Conservation (phyloP, 2,888 invertebrate genomes). For the Odontocerum albicorne region DNA sequence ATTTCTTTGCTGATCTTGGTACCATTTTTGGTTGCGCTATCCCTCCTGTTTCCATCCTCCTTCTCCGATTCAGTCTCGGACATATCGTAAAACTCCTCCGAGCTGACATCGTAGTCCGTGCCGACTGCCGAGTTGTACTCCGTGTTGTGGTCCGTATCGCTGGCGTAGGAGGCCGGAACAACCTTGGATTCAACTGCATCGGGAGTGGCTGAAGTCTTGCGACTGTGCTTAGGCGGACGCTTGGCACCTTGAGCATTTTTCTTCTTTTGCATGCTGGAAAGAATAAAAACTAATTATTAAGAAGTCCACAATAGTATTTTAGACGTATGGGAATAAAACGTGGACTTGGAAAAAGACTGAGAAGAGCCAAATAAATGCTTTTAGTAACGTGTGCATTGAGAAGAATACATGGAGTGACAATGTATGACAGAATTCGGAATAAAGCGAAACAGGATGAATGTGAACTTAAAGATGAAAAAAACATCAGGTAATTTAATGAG, state of each 20-base stretch:
- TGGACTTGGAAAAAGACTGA: too few species aligned
- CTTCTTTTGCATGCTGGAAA: constrained; percentile 4
- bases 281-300: too few species aligned
- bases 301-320: too few species aligned
- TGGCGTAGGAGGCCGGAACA: constrained; percentile 12
- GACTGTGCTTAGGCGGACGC: constrained; percentile 1
- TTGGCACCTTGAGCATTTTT: constrained; percentile 28
- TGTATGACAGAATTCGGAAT: too few species aligned
- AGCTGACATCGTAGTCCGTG: constrained; percentile 53
- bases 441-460: too few species aligned
- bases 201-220: constrained; percentile 32
- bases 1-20: constrained; percentile 12
- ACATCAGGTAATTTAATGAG: too few species aligned
- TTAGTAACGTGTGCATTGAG: too few species aligned
- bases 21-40: constrained; percentile 32
- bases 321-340: too few species aligned
- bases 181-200: constrained; percentile 17
- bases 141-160: constrained; percentile 24
- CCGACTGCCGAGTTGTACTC: constrained; percentile 39
- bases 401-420: too few species aligned
- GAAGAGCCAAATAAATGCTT: too few species aligned
- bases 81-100: constrained; percentile 56
- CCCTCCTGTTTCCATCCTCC: constrained; percentile 46
- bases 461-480: neutral
- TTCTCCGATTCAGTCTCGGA: constrained; percentile 49